These are phyloP conservation scores for Drosophila algonquin DNA, from an alignment of 2,888 invertebrate genomes.

Conservation along the genomic window DNA sequence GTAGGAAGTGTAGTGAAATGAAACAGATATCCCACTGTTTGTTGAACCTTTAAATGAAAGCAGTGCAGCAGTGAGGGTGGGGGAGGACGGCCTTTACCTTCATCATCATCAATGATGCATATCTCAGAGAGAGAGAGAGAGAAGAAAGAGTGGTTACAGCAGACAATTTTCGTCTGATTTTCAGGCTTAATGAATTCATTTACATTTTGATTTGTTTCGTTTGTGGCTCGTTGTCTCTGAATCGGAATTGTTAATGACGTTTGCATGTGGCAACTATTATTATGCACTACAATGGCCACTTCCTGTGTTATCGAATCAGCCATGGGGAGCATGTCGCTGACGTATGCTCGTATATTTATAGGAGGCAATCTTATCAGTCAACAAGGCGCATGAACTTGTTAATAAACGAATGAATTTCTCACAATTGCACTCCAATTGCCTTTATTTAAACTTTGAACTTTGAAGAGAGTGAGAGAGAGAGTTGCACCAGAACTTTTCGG, in stretches of 20 bases:
- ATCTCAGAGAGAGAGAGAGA: constrained; percentile 19
- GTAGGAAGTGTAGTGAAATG: constrained; percentile 33
- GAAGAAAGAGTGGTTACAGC: neutral
- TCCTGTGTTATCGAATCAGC: constrained; percentile 33
- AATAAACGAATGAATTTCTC: neutral
- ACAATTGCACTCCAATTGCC: neutral
- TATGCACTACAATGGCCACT: constrained; percentile 23
- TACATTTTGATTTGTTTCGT: constrained; percentile 40
- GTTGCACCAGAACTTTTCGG: constrained; percentile 15
- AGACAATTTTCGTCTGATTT: constrained; percentile 38
- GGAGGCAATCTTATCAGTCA: constrained; percentile 59
- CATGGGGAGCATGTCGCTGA: neutral
- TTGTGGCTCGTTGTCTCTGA: constrained; percentile 22
- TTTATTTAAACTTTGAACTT: neutral
- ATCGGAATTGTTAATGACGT: constrained; percentile 34
- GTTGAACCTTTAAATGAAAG: constrained; percentile 27
- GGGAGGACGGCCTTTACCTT: constrained; percentile 3
- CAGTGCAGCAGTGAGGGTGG: constrained; percentile 6
- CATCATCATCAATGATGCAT: constrained; percentile 49
- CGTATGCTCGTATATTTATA: constrained; percentile 5
- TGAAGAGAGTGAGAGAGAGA: constrained; percentile 6
- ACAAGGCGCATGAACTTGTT: constrained; percentile 36
- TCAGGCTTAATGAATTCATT: constrained; percentile 45
- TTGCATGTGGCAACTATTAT: constrained; percentile 6
- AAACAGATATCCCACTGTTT: constrained; percentile 8